Evolutionary conservation across 2,797 vertebrate genomes (phyloP).

Genomic region (Halcyon smyrnensis): DNA sequence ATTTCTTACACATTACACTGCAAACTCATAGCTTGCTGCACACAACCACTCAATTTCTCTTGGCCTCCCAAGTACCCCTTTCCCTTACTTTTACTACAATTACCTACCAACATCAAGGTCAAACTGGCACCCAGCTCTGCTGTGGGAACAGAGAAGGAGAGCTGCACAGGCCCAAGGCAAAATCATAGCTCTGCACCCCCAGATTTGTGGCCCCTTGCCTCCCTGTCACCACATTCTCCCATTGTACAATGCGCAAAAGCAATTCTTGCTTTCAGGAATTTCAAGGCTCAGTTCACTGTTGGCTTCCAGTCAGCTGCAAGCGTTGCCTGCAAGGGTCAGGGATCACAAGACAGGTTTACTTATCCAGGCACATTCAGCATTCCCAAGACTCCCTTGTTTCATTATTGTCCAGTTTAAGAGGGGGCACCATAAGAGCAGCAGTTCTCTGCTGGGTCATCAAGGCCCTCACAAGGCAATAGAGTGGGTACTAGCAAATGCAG

Average conservation of each 20-base stretch:
- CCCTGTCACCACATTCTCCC: not conserved
- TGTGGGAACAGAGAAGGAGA: not conserved
- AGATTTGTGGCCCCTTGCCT: not conserved
- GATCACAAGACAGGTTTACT: not conserved
- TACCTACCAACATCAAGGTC: not conserved
- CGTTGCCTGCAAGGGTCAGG: not conserved
- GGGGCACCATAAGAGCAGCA: not conserved
- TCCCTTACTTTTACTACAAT: not conserved
- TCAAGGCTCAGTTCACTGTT: not conserved
- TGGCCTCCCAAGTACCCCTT: not conserved
- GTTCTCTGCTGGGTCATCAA: not conserved
- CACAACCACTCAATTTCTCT: not conserved
- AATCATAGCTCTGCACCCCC: not conserved
- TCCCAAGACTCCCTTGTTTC: not conserved
- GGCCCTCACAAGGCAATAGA: not conserved
- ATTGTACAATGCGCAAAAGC: fast-evolving
- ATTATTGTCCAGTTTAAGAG: not conserved
- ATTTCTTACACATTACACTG: fast-evolving
- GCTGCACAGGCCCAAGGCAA: not conserved
- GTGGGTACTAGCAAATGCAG: not conserved
- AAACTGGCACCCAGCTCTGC: not conserved
- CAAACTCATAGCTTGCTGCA: not conserved
- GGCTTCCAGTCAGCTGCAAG: not conserved
- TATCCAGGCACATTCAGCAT: not conserved
- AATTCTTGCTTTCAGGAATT: not conserved